Evolutionary conservation across 2,888 invertebrate genomes (phyloP).

Genomic region (Apotomis turbidana): DNA sequence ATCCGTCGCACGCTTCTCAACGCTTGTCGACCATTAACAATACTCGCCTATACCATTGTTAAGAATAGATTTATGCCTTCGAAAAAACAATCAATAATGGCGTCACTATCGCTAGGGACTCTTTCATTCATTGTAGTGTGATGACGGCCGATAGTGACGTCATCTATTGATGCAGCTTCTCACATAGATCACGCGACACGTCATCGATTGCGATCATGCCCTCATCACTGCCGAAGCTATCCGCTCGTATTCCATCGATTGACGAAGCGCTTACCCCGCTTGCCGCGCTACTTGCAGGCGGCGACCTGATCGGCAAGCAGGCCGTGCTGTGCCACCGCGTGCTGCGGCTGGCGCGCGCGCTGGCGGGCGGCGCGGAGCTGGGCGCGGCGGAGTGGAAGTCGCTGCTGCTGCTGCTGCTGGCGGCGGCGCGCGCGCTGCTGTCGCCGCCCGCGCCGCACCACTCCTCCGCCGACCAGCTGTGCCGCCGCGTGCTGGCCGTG

Average conservation of each 20-base stretch:
- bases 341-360: slow-evolving; percentile 91
- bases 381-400: slow-evolving; percentile 96
- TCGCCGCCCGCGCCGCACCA: slow-evolving; percentile 97
- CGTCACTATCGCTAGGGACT: too few species aligned
- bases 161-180: too few species aligned
- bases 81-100: too few species aligned
- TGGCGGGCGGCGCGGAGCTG: slow-evolving; percentile 79
- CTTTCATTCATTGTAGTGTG: too few species aligned
- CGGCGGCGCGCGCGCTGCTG: slow-evolving; percentile 93
- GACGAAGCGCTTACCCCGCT: slow-evolving; percentile 8
- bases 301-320: slow-evolving; percentile 96
- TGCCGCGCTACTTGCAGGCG: slow-evolving; percentile 80
- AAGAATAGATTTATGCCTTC: too few species aligned
- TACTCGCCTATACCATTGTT: too few species aligned
- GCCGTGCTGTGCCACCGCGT: slow-evolving; percentile 97
- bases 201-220: too few species aligned
- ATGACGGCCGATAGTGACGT: too few species aligned
- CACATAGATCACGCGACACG: too few species aligned
- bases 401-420: slow-evolving; percentile 91
- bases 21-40: neutral
- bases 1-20: slow-evolving; percentile 21
- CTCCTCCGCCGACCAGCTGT: slow-evolving; percentile 97
- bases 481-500: slow-evolving; percentile 96
- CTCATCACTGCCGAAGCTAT: too few species aligned
- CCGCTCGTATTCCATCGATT: neutral